Conservation (phyloP, 2,797 vertebrate species). For the Sylvia borin region DNA sequence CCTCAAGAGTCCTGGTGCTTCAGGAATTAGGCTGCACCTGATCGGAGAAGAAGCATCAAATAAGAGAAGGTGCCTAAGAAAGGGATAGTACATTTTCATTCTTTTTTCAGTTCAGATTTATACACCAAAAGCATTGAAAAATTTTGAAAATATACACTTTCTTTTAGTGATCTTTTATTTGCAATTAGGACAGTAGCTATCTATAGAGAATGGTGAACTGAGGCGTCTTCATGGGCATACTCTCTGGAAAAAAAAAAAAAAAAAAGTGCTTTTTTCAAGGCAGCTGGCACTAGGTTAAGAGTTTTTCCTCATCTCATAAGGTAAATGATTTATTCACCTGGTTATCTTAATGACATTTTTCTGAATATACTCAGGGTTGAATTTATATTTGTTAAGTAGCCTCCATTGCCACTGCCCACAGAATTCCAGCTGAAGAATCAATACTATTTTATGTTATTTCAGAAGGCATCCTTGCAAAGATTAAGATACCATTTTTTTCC, state of each 20-base stretch:
- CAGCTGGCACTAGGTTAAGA: neutral
- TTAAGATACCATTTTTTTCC: neutral
- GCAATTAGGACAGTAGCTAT: neutral
- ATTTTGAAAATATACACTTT: neutral
- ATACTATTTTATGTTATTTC: neutral
- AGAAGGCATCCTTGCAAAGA: neutral
- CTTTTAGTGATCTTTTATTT: neutral
- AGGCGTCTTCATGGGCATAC: neutral
- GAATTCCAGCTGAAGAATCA: neutral
- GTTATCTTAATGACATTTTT: neutral
- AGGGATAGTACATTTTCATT: neutral
- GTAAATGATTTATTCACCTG: neutral
- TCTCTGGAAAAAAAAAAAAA: neutral
- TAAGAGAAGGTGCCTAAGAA: neutral
- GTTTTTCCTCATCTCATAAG: neutral
- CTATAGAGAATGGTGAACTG: neutral
- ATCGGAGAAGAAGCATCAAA: neutral
- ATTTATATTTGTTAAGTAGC: neutral
- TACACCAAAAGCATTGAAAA: neutral
- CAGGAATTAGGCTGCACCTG: neutral
- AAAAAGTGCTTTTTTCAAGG: neutral
- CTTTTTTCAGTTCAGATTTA: neutral
- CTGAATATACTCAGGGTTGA: neutral
- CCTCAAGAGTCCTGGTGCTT: accelerated
- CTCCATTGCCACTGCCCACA: neutral